Base-by-base conservation (phyloP, 2,888 invertebrate species). In the Hypercompe scribonia region DNA sequence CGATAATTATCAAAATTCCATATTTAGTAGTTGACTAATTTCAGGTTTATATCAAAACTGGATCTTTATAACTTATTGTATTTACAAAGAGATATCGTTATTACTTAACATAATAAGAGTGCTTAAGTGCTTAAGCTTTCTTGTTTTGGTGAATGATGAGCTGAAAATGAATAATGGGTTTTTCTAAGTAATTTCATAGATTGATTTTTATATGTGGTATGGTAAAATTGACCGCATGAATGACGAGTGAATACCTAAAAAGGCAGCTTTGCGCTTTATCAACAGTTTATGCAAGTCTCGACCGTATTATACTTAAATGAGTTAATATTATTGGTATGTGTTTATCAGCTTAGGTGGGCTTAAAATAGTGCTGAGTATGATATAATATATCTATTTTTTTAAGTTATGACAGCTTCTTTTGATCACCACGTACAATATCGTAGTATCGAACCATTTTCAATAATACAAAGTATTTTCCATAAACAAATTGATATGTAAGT, bases 1-100 rank as follows among this genome's bases (percentile, higher is more conserved):
- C 83, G 85, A 84, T 88, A 90, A 90, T 89, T 90, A 90, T 88
- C 86, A 84, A 87, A 89, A 86, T 85, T 77, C 86, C 85, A 81
- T 86, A 86, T 86, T 87, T 86, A 86, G 87, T 79, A 83, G 85
- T 86, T 78, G 83, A 81, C 86, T 78, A 83, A 85, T 82, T 85
- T 78, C 77, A 72, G 81, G 82, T 83, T 83, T 84, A 88, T 82
- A 84, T 81, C 84, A 85, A 82, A 81, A 81, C 82, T 79, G 77
- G 78, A 78, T 87, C 86, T 84, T 85, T 80, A 83, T 80, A 81
- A 86, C 86, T 87, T 80, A 82, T 78, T 81, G 66, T 73, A 77
- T 61, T 33, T 15, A 36, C 77, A 18, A 80, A 79, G 83, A 89
- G 90, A 88, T 84, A 84, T 88, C 88, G 88, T 85, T 77, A 72